Evolutionary conservation across 2,113 vertebrate genomes (phyloP).

Genomic region (Nansenia antarctica): DNA sequence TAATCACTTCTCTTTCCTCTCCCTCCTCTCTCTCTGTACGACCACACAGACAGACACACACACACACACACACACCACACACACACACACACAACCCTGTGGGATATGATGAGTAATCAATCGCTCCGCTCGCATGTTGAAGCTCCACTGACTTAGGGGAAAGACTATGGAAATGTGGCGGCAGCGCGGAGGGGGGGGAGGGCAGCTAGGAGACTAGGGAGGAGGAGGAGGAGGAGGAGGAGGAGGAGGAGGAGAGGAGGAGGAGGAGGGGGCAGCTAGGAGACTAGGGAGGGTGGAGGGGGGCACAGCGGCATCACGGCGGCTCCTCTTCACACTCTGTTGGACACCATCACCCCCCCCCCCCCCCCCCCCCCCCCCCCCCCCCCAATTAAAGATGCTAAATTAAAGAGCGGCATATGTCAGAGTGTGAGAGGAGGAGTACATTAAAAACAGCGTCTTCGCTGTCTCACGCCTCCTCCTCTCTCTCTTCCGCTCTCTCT

Average conservation of each 20-base stretch:
- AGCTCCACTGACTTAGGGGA: constrained; percentile 49
- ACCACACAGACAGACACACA: too few species aligned
- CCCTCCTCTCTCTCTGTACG: too few species aligned
- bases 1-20: constrained; percentile 54
- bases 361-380: not conserved
- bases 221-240: not conserved
- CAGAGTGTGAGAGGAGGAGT: not conserved
- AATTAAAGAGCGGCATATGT: not conserved
- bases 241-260: not conserved
- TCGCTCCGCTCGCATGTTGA: constrained; percentile 41
- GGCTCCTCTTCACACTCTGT: constrained; percentile 10
- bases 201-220: constrained; percentile 3
- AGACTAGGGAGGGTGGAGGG: not conserved
- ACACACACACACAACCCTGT: constrained; percentile 24
- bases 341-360: not conserved
- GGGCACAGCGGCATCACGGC: not conserved
- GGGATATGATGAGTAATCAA: constrained; percentile 67
- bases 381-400: constrained; percentile 1
- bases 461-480: too few species aligned
- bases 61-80: too few species aligned
- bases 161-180: constrained; percentile 38
- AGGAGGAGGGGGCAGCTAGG: not conserved
- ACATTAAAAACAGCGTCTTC: not conserved
- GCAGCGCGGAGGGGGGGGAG: too few species aligned
- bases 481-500: not conserved